phyloP scores from a whole-genome alignment of 2,797 vertebrate genomes.

The Pangasius djambal region DNA sequence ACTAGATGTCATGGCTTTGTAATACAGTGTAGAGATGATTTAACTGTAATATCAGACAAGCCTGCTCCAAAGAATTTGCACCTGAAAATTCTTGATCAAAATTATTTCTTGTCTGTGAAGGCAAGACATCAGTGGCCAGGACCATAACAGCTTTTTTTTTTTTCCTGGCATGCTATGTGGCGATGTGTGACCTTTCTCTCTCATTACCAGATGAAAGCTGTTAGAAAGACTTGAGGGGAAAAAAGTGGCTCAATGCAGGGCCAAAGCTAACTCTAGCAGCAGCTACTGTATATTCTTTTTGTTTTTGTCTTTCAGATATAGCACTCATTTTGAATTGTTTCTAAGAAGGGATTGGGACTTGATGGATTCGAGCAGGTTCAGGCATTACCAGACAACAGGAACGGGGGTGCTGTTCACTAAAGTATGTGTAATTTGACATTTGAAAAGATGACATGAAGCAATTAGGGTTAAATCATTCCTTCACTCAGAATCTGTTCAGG shows the following conservation, averaged over 20 bases:
- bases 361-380: background rate
- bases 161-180: background rate
- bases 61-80: background rate
- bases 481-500: constrained; percentile 20
- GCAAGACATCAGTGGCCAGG: background rate
- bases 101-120: background rate
- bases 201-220: background rate
- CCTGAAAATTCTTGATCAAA: background rate
- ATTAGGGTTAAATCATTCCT: constrained; percentile 33
- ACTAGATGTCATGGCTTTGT: background rate
- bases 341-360: background rate
- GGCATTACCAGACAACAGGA: background rate
- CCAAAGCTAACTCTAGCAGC: constrained; percentile 12
- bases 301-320: constrained; percentile 31
- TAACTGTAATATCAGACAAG: background rate
- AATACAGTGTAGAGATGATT: background rate
- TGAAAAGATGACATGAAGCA: constrained; percentile 32
- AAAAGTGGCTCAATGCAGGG: constrained; percentile 16
- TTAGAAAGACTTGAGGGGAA: background rate
- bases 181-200: background rate
- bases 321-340: background rate
- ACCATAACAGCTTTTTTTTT: background rate
- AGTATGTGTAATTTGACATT: constrained; percentile 38
- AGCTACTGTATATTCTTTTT: constrained; percentile 2
- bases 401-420: background rate